Base-by-base conservation (phyloP, 2,797 vertebrate species). In the Sorex maritimensis region DNA sequence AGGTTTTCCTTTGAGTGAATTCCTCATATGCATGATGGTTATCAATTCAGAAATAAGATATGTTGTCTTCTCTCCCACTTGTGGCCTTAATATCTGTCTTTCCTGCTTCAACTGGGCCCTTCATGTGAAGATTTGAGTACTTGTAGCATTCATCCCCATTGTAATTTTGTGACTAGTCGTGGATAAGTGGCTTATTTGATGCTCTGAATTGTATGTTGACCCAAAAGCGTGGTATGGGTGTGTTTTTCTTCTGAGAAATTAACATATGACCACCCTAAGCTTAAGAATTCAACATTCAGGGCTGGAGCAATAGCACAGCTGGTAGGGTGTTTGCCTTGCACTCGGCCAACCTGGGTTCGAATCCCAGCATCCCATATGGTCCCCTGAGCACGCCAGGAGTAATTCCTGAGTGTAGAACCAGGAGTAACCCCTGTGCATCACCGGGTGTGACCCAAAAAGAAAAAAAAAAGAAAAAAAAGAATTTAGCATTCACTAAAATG, bases 171-270 rank as follows among this genome's bases (percentile, higher is more conserved):
- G 49, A 41, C 15, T 5, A 81, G 82, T 41, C 52, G 7, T 2
- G 23, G 67, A 61, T 17, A 5, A 72, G 30, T 5, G 13, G 24
- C 6, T 81, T 92, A 44, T 67, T 73, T 58, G 74, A 38, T 88
- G 30, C 30, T 82, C 82, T 63, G 5, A 73, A 65, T 55, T 73
- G 19, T 67, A 58, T 28, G 82, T 26, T 78, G n/a, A 30, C 17
- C 90, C 68, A 71, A 30, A 82, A 52, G 75, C 12, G 52, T 38
- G 11, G n/a, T 80, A 1, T 0, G 14, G n/a, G 10, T 30, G n/a
- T 78, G 46, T 88, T 52, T 81, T 81, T 46, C 28, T 49, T 71
- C 75, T 46, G 23, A 83, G 28, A 86, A 86, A 73, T 72, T 72
- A n/a, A 26, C 15, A 26, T 46, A 26, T n/a, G 73, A 89, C 52